These are phyloP conservation scores for Orthosia cruda DNA, from an alignment of 2,888 invertebrate species.

Conservation along the genomic window DNA sequence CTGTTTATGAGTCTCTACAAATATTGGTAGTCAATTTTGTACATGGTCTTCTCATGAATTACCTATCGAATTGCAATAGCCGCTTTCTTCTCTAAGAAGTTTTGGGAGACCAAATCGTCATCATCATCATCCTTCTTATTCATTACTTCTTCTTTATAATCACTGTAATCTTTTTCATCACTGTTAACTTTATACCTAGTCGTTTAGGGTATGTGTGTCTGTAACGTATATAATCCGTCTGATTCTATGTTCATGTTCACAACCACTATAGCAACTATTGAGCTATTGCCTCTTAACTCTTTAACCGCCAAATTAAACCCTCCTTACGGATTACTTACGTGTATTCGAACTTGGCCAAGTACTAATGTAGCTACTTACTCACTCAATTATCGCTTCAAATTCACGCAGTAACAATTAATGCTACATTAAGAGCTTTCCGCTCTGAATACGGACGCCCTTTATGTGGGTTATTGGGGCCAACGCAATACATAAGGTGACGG, in stretches of 20 bases:
- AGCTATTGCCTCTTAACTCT: neutral
- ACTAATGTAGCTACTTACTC: slow-evolving; percentile 11
- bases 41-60: neutral
- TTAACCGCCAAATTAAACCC: neutral
- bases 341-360: slow-evolving; percentile 30
- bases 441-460: slow-evolving; percentile 83
- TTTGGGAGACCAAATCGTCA: no score
- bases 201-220: no score
- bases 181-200: neutral
- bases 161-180: neutral
- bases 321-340: slow-evolving; percentile 40
- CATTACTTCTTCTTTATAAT: no score
- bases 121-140: no score
- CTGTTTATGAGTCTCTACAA: neutral
- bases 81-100: no score
- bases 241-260: neutral
- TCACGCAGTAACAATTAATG: slow-evolving; percentile 82
- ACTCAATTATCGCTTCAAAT: slow-evolving; percentile 65
- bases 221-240: no score
- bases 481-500: slow-evolving; percentile 72
- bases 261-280: neutral
- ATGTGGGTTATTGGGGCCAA: slow-evolving; percentile 81
- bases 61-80: neutral
- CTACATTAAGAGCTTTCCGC: slow-evolving; percentile 85
- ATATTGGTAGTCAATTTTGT: neutral